phyloP scores from a whole-genome alignment of 30 jellyfish, hydroid and myxozoan genomes.

The Hydra vulgaris region DNA sequence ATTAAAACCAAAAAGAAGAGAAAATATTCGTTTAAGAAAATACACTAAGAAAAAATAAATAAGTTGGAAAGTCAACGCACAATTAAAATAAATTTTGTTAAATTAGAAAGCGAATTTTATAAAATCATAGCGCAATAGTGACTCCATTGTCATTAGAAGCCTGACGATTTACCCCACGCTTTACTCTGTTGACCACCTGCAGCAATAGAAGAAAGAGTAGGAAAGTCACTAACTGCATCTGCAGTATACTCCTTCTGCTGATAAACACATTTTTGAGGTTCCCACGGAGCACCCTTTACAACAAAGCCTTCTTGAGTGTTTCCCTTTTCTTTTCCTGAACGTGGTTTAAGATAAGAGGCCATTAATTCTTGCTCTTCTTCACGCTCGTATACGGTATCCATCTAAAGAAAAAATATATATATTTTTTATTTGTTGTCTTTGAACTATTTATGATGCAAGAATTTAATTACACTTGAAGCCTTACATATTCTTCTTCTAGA shows the following conservation, averaged over 20 bases:
- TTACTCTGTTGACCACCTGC: conserved; percentile 28
- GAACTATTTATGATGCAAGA: background rate
- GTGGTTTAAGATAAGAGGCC: conserved; percentile 49
- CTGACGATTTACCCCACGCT: conserved; percentile 94
- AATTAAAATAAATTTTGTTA: too few relatives aligned
- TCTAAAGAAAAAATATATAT: conserved; percentile 14
- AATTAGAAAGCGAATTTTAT: background rate
- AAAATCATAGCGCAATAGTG: background rate
- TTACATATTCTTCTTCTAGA: conserved; percentile 85
- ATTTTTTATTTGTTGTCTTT: background rate
- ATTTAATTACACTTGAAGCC: background rate
- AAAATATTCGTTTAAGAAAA: background rate
- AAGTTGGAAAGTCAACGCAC: background rate
- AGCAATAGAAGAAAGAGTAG: conserved; percentile 54
- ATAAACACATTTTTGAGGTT: conserved; percentile 1
- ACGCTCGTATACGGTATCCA: conserved; percentile 81
- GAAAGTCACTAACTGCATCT: conserved; percentile 69
- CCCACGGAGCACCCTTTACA: conserved; percentile 94
- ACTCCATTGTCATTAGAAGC: background rate
- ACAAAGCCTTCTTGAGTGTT: conserved; percentile 50
- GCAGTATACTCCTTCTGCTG: conserved; percentile 43
- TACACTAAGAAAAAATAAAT: background rate
- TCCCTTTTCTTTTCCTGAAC: conserved; percentile 25
- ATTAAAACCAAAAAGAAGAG: background rate
- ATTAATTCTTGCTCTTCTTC: conserved; percentile 43